These are phyloP conservation scores for Emydura subglobosa DNA, from an alignment of 2,113 vertebrate species.

Conservation along the genomic window DNA sequence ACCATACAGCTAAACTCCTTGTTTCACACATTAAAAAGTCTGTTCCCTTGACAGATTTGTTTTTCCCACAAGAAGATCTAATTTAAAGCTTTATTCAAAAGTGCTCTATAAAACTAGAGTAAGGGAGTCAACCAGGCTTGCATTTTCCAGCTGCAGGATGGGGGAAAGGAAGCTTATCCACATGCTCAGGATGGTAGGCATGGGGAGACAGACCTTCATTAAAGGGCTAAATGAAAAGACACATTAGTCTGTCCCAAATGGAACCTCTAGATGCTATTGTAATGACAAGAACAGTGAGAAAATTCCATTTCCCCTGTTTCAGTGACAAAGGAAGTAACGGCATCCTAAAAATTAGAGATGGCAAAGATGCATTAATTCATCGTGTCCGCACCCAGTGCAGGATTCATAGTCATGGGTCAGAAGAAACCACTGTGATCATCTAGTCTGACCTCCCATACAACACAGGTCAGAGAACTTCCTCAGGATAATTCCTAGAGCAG, in stretches of 20 bases:
- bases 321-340: neutral
- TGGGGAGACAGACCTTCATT: neutral
- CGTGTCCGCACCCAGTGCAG: neutral
- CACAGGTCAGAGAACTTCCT: neutral
- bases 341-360: neutral
- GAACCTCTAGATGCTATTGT: neutral
- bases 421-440: neutral
- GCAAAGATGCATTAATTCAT: neutral
- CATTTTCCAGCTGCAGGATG: neutral
- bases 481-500: neutral
- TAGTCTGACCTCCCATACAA: neutral
- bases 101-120: neutral
- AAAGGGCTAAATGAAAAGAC: neutral
- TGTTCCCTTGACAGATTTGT: conserved; percentile 26
- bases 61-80: conserved; percentile 47
- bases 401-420: neutral
- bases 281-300: neutral
- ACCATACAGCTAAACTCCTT: conserved; percentile 28
- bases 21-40: conserved; percentile 30
- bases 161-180: neutral
- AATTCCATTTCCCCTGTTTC: neutral
- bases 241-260: neutral
- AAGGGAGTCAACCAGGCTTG: neutral
- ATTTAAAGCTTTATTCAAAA: conserved; percentile 38
- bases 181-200: too few relatives aligned